phyloP scores from a whole-genome alignment of 2,888 invertebrate species.

The Acanthosepion esculentum region DNA sequence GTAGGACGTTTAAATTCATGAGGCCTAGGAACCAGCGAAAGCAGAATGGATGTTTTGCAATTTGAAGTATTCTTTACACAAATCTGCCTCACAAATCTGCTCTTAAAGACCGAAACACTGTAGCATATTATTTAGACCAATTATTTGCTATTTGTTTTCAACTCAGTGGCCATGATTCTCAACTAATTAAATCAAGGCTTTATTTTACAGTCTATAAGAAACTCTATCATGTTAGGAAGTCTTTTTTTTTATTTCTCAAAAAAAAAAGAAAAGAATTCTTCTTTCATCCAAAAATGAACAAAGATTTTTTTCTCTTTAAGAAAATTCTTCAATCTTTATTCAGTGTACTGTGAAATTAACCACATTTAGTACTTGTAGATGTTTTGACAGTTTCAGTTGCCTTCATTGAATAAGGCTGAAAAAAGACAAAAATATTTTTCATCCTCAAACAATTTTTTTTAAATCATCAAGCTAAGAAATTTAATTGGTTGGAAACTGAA shows the following conservation, averaged over 20 bases:
- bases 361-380: not conserved
- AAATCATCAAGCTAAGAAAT: not conserved
- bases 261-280: too few relatives aligned
- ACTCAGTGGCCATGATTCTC: too few relatives aligned
- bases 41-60: too few relatives aligned
- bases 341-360: constrained; percentile 21
- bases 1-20: too few relatives aligned
- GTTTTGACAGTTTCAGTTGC: constrained; percentile 18
- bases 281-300: not conserved
- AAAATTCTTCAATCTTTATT: not conserved
- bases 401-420: not conserved
- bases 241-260: not conserved
- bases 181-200: not conserved
- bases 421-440: not conserved
- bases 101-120: not conserved
- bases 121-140: not conserved
- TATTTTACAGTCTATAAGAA: not conserved
- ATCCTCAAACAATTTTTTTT: not conserved
- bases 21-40: too few relatives aligned
- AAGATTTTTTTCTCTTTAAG: not conserved
- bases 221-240: not conserved
- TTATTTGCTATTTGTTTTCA: not conserved
- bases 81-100: too few relatives aligned
- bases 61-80: too few relatives aligned
- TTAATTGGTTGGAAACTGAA: not conserved